Percentiles rank a stretch among this genome's conserved stretches.
Conservation (phyloP, 1,140 invertebrate species). For the Philopotamus ludificatus region DNA sequence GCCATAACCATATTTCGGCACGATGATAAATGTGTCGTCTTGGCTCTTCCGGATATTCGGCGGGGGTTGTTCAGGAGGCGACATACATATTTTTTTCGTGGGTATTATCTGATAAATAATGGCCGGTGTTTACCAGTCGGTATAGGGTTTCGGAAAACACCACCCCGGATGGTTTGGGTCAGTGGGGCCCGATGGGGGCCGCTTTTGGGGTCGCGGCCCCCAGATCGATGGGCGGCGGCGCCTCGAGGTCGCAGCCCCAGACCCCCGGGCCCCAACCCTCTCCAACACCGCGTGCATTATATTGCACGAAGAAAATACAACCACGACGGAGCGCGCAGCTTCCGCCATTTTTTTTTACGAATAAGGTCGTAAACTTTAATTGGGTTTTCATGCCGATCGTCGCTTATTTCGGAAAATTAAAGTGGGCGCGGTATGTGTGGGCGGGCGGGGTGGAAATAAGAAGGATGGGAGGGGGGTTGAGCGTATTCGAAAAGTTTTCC, state of each 20-base stretch:
- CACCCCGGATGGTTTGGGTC: neutral
- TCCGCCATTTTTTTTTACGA: neutral
- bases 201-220: neutral
- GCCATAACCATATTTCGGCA: no score
- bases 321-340: neutral
- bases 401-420: no score
- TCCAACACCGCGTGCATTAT: constrained; percentile 5
- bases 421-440: no score
- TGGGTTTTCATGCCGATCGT: neutral
- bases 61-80: neutral
- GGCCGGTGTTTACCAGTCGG: neutral
- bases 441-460: no score
- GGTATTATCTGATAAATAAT: neutral
- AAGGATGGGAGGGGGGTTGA: no score
- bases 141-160: neutral
- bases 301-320: neutral
- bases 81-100: neutral
- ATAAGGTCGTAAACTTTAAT: neutral
- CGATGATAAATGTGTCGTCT: no score
- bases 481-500: no score
- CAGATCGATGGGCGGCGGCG: constrained; percentile 25
- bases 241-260: constrained; percentile 11
- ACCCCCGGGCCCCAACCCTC: neutral
- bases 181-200: neutral
- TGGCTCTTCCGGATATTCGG: no score